A percentile compares a stretch with the other conserved stretches of the same genome.
Evolutionary conservation across 2,113 vertebrate species (phyloP).

Genomic region (Marcusenius ussheri): DNA sequence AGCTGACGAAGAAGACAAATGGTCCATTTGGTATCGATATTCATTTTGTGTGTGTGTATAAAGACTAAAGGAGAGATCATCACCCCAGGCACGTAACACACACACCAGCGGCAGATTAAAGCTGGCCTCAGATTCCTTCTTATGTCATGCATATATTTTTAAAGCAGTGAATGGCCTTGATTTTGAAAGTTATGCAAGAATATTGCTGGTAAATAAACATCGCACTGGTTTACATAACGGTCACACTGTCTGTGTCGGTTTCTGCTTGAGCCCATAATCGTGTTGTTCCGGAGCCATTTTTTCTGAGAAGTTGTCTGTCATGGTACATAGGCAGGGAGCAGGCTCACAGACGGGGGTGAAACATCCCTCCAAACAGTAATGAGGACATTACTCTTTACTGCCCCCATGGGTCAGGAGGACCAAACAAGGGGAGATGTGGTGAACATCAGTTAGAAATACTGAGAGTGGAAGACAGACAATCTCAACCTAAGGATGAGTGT

Average conservation of each 20-base stretch:
- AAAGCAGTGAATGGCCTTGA: neutral
- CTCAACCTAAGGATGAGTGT: neutral
- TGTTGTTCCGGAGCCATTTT: neutral
- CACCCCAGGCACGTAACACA: neutral
- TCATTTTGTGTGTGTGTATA: neutral
- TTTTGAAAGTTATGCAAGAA: conserved; percentile 11
- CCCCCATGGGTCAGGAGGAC: neutral
- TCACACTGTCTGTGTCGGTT: neutral
- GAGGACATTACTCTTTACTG: neutral
- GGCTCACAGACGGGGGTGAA: neutral
- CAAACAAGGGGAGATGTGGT: neutral
- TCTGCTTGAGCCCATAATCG: neutral
- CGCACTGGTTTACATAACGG: neutral
- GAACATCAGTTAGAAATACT: neutral
- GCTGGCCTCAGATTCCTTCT: neutral
- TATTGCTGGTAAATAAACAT: conserved; percentile 2
- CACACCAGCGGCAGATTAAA: neutral
- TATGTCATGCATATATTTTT: neutral
- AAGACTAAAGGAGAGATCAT: neutral
- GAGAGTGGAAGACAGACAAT: neutral
- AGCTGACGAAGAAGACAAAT: conserved; percentile 51
- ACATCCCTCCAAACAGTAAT: neutral
- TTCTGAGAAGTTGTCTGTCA: neutral
- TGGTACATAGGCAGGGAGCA: neutral
- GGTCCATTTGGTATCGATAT: neutral